A percentile compares a stretch with the other conserved stretches of the same genome.
Conservation (phyloP, 2,888 invertebrate species). For the Seira sanloemensis region DNA sequence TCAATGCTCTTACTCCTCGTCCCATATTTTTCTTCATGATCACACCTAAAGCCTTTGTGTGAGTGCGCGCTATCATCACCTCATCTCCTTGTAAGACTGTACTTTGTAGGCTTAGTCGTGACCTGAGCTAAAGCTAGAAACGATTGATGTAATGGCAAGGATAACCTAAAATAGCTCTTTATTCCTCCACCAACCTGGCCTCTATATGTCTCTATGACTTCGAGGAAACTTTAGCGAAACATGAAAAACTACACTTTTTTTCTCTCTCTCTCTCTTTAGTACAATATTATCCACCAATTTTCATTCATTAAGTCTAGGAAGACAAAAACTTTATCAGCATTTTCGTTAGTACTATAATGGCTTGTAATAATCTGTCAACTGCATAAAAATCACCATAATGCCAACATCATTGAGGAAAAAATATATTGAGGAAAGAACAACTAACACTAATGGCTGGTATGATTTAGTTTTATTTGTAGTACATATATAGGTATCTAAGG, state of each 20-base stretch:
- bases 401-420: slow-evolving; percentile 36
- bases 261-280: too few species aligned
- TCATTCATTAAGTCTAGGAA: slow-evolving; percentile 43
- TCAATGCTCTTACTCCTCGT: slow-evolving; percentile 5
- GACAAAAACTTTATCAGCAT: slow-evolving; percentile 26
- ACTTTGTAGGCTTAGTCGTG: neutral
- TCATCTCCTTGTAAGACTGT: neutral
- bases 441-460: slow-evolving; percentile 28
- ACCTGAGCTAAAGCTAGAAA: slow-evolving; percentile 9
- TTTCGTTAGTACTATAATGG: slow-evolving; percentile 19
- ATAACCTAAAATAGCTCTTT: neutral
- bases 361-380: slow-evolving; percentile 42
- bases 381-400: slow-evolving; percentile 11
- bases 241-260: neutral
- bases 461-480: neutral
- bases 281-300: neutral
- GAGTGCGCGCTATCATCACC: neutral
- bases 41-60: too few species aligned
- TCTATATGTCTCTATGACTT: neutral
- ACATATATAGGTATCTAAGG: neutral
- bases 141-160: slow-evolving; percentile 1
- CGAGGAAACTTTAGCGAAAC: neutral
- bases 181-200: neutral
- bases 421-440: slow-evolving; percentile 18
- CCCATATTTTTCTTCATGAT: slow-evolving; percentile 8